A percentile compares a stretch with the other conserved stretches of the same genome.
Evolutionary conservation across 1,140 invertebrate genomes (phyloP).

Genomic region (Araneus ventricosus): DNA sequence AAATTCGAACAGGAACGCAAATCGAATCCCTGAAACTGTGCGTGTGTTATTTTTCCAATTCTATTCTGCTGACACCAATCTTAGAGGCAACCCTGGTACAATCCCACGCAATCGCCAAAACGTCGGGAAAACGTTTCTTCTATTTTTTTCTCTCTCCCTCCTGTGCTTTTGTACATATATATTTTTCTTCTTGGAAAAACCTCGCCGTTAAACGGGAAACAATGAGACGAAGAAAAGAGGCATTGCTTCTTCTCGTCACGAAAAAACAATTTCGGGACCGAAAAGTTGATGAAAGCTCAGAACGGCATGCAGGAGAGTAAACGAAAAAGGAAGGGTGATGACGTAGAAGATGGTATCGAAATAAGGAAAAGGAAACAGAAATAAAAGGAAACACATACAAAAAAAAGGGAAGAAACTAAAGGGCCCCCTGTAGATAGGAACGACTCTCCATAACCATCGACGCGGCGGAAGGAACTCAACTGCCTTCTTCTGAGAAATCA

Average conservation of each 20-base stretch:
- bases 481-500: constrained; percentile 56
- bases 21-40: background rate
- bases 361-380: background rate
- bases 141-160: background rate
- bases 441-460: constrained; percentile 63
- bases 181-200: background rate
- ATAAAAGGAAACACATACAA: background rate
- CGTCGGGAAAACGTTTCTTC: background rate
- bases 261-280: constrained; percentile 62
- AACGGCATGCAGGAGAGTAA: constrained; percentile 3
- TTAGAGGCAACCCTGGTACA: constrained; percentile 1
- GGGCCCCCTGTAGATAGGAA: constrained; percentile 54
- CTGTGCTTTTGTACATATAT: background rate
- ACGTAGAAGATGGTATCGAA: constrained; percentile 46
- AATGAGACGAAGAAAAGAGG: constrained; percentile 34
- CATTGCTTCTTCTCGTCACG: constrained; percentile 51
- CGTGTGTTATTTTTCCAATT: constrained; percentile 23
- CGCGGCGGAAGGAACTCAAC: constrained; percentile 36
- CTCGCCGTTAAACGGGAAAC: constrained; percentile 38
- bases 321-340: constrained; percentile 27
- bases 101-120: constrained; percentile 34
- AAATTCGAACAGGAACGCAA: background rate
- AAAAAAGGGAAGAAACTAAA: constrained; percentile 6
- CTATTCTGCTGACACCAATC: constrained; percentile 33
- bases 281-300: constrained; percentile 68